These are phyloP conservation scores for Macquaria ambigua DNA, from an alignment of 2,113 vertebrate genomes.

Conservation along the genomic window DNA sequence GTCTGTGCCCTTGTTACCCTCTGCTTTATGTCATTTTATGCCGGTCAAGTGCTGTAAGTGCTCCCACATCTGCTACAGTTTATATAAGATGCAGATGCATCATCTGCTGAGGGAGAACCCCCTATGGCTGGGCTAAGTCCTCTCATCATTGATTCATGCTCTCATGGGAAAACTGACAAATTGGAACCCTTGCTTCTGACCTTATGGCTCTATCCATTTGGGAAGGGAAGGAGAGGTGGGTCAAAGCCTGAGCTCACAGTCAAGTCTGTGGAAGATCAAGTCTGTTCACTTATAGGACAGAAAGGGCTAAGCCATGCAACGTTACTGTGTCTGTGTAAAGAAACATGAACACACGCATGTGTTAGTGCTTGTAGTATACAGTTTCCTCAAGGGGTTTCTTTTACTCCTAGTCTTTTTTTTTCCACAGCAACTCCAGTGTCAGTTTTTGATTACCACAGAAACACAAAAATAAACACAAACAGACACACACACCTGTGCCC, in stretches of 20 bases:
- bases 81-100: conserved; percentile 70
- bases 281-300: not conserved
- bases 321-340: conserved; percentile 2
- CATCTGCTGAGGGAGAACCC: conserved; percentile 49
- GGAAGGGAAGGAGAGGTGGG: not conserved
- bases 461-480: not conserved
- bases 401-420: not conserved
- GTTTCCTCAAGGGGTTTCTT: conserved; percentile 1
- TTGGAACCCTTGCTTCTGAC: conserved; percentile 48
- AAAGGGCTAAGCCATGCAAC: not conserved
- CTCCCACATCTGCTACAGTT: conserved; percentile 73
- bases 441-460: too few species aligned
- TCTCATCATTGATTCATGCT: conserved; percentile 71
- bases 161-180: conserved; percentile 61
- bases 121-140: conserved; percentile 54
- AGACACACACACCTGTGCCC: not conserved
- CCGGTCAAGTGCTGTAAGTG: conserved; percentile 59
- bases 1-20: conserved; percentile 62
- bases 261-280: conserved; percentile 1
- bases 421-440: too few species aligned
- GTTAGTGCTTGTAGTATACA: not conserved
- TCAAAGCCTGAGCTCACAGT: conserved; percentile 14
- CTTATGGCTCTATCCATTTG: conserved; percentile 46
- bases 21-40: conserved; percentile 58
- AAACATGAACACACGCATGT: not conserved